Evolutionary conservation across 2,113 vertebrate species (phyloP).

Genomic region (Callipepla squamata): DNA sequence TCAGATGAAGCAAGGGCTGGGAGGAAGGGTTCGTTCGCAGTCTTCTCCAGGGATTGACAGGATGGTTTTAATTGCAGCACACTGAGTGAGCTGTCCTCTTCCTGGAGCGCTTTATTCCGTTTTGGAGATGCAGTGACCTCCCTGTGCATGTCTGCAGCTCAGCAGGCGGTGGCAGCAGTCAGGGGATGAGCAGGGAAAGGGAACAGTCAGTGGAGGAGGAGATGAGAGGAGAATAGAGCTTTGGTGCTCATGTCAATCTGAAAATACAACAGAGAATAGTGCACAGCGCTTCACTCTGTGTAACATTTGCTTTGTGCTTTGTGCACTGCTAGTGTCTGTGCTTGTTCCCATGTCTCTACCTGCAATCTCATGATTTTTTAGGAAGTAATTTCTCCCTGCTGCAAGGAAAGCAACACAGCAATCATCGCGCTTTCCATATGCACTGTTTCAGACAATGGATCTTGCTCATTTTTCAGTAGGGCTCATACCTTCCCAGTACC

Average conservation of each 20-base stretch:
- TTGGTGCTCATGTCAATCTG: background rate
- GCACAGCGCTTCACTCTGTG: background rate
- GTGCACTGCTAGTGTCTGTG: background rate
- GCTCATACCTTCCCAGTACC: background rate
- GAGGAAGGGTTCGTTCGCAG: rapidly evolving
- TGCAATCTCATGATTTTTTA: rapidly evolving
- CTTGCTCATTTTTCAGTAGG: background rate
- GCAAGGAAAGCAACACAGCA: background rate
- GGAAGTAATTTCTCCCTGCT: background rate
- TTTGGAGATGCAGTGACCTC: background rate
- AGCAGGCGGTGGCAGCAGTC: background rate
- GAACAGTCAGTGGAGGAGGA: background rate
- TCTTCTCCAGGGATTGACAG: background rate
- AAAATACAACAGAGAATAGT: background rate
- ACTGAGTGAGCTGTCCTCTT: background rate
- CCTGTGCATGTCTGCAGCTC: too few species aligned
- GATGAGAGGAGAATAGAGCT: background rate
- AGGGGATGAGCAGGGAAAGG: background rate
- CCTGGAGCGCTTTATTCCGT: background rate
- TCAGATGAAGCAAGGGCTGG: background rate
- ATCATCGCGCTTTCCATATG: background rate
- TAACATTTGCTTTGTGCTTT: background rate
- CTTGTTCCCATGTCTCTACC: background rate
- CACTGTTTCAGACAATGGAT: rapidly evolving
- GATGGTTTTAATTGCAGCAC: background rate